A percentile compares a stretch with the other conserved stretches of the same genome.
Conservation (phyloP, 2,888 invertebrate species). For the Myopa testacea region DNA sequence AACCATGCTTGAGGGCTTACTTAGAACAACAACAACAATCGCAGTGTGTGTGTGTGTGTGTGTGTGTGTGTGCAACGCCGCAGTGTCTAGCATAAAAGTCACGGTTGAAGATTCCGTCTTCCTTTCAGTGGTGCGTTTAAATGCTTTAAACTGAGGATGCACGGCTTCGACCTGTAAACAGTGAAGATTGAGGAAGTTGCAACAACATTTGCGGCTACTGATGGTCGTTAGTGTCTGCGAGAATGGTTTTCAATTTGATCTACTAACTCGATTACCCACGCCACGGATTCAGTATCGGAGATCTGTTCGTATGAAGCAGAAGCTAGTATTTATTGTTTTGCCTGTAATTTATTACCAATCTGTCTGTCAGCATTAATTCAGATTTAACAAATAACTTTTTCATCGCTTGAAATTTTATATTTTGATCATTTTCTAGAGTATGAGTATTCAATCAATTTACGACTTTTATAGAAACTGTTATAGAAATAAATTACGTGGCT, state of each 20-base stretch:
- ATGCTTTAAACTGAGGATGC: conserved; percentile 5
- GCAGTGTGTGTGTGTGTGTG: not conserved
- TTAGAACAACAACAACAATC: conserved; percentile 41
- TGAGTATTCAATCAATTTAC: too few relatives aligned
- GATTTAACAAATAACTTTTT: too few relatives aligned
- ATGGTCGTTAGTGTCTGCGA: not conserved
- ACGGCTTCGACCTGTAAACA: not conserved
- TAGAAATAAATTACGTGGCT: too few relatives aligned
- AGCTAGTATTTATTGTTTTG: too few relatives aligned
- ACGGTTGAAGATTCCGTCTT: conserved; percentile 25
- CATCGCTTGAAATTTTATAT: too few relatives aligned
- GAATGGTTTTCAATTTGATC: not conserved
- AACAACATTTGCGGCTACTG: not conserved
- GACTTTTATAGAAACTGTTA: too few relatives aligned
- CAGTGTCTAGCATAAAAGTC: conserved; percentile 12
- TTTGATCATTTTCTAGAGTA: too few relatives aligned
- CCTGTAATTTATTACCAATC: too few relatives aligned
- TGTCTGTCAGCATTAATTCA: too few relatives aligned
- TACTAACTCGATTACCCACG: too few relatives aligned
- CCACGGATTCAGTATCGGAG: too few relatives aligned
- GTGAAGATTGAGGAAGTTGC: conserved; percentile 28
- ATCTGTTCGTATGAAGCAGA: too few relatives aligned
- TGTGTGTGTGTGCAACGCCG: conserved; percentile 19
- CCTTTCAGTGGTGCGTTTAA: conserved; percentile 6
- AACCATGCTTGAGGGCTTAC: conserved; percentile 49